Evolutionary conservation across 2,888 invertebrate genomes (phyloP).

Genomic region (Thysanoteuthis rhombus): DNA sequence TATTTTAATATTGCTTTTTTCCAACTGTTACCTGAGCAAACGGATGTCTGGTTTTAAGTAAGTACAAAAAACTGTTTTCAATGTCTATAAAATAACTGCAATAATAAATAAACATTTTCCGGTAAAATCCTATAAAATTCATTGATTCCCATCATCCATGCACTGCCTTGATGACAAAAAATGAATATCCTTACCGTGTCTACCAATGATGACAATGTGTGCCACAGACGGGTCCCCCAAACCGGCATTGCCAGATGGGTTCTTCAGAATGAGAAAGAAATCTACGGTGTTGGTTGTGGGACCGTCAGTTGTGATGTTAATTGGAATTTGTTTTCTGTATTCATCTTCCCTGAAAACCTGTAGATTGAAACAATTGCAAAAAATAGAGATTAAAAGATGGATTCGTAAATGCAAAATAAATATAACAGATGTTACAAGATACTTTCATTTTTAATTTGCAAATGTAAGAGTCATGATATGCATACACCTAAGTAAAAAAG

Average conservation of each 20-base stretch:
- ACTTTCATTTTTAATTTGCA: no score
- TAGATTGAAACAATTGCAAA: neutral
- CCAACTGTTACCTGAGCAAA: no score
- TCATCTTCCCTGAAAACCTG: slow-evolving; percentile 63
- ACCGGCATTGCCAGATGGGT: slow-evolving; percentile 54
- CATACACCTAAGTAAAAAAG: no score
- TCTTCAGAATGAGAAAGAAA: slow-evolving; percentile 63
- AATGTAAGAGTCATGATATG: no score
- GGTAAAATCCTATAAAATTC: no score
- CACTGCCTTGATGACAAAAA: neutral
- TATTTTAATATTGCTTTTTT: no score
- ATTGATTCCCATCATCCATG: neutral
- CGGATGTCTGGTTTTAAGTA: no score
- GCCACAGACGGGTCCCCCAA: slow-evolving; percentile 63
- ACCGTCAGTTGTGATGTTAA: slow-evolving; percentile 64
- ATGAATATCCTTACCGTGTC: slow-evolving; percentile 56
- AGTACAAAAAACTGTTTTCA: no score
- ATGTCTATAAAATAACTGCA: no score
- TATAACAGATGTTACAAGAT: no score
- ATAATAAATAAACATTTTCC: no score
- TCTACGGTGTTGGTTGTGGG: slow-evolving; percentile 62
- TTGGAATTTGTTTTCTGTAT: slow-evolving; percentile 55
- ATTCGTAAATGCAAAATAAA: no score
- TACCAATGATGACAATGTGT: slow-evolving; percentile 63
- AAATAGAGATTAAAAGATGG: neutral